Evolutionary conservation across 2,888 invertebrate species (phyloP), one percentile per base, ranked within the genome.

Genomic region (Beris morrisii): DNA sequence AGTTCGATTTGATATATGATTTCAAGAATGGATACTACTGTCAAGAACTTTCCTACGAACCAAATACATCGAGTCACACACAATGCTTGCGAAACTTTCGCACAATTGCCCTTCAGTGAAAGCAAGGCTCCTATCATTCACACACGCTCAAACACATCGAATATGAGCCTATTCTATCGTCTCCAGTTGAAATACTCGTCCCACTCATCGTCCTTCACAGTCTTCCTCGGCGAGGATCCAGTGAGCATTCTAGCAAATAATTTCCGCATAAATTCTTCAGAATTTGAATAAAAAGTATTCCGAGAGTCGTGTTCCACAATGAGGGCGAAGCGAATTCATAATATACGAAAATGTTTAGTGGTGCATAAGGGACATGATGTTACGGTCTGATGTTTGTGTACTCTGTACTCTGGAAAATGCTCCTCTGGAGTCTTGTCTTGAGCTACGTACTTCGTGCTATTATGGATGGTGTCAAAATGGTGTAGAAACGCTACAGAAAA

Each of bases 401-500:
- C n/a, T 46, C 15, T 46, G 9, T 46, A 46, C n/a, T 46, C 15
- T 46, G 9, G 3, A 38, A 38, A 48, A 22, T 15, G 48, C 22
- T 13, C 48, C 1, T 11, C 4, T 2, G 12, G 5, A 22, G 48
- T 22, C 48, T 7, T 38, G 38, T 38, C 38, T 38, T 7, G 38
- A 38, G 38, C 9, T 38, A 38, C 38, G 3, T 9, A 38, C 38
- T 38, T 38, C 3, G 6, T 59, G 50, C 32, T n/a, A 61, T 52
- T 61, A 61, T 61, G 32, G 43, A 5, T 52, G 59, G 45, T 54
- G 54, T 64, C 64, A 64, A 54, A 64, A 53, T 64, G 64, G 54
- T 54, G 45, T 31, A 45, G 54, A 28, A 64, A 54, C 64, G 55
- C 54, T 54, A 45, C 12, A 65, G 48, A 58, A 58, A 65, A 58